These are phyloP conservation scores for Calidris pugnax DNA, from an alignment of 2,113 vertebrate genomes.

Conservation along the genomic window DNA sequence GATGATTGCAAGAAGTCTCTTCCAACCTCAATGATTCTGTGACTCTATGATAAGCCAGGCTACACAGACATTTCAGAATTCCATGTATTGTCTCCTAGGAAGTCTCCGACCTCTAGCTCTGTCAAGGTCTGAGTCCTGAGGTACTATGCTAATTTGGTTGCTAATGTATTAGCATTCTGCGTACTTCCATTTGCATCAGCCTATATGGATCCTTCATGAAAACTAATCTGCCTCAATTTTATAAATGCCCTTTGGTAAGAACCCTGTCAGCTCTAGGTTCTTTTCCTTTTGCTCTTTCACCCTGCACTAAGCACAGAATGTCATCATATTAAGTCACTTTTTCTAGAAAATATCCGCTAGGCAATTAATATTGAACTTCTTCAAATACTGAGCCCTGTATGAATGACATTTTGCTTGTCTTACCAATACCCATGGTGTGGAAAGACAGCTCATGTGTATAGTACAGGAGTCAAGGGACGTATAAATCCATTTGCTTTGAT, in stretches of 20 bases:
- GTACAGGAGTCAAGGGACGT: neutral
- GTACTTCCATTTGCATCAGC: neutral
- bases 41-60: neutral
- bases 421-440: neutral
- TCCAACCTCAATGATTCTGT: neutral
- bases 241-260: neutral
- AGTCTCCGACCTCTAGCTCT: neutral
- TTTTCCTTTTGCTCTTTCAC: neutral
- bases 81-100: neutral
- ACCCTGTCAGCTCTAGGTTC: neutral
- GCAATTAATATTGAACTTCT: slow-evolving; percentile 3
- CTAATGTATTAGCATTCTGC: neutral
- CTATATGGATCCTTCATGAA: neutral
- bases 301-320: neutral
- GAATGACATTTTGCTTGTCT: slow-evolving; percentile 6
- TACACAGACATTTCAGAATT: neutral
- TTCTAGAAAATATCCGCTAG: neutral
- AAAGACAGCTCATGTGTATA: neutral
- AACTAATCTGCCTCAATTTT: neutral
- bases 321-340: neutral
- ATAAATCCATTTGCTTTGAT: slow-evolving; percentile 47
- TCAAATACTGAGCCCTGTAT: neutral
- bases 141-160: neutral
- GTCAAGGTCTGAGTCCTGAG: neutral
- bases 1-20: neutral